A percentile compares a stretch with the other conserved stretches of the same genome.
Conservation (phyloP, 1,140 invertebrate genomes). For the Copidosoma floridanum region DNA sequence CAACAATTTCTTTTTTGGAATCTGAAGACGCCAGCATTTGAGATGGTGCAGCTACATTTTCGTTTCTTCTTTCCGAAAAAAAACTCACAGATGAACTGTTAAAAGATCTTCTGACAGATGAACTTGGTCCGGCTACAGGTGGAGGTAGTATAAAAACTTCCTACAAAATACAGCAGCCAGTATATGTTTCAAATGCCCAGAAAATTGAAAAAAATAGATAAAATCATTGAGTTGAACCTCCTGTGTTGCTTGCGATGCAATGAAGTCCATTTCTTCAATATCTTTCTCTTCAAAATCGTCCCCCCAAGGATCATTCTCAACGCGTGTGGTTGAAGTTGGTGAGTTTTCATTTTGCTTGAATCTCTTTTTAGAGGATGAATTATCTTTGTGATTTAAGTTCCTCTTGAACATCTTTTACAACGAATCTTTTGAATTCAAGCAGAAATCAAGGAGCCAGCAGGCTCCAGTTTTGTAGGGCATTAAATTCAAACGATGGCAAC, state of each 20-base stretch:
- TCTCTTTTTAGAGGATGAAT: no score
- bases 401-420: no score
- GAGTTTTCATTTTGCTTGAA: no score
- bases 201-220: not conserved
- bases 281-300: constrained; percentile 46
- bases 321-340: no score
- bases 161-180: not conserved
- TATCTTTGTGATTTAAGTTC: no score
- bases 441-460: no score
- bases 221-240: constrained; percentile 23
- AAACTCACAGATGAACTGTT: not conserved
- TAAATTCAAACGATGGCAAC: no score
- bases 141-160: not conserved
- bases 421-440: no score
- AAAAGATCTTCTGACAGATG: not conserved
- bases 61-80: not conserved
- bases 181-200: no score
- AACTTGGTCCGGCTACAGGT: not conserved
- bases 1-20: constrained; percentile 12
- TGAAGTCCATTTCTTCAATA: constrained; percentile 46
- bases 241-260: constrained; percentile 43
- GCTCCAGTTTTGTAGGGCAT: no score
- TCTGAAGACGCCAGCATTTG: constrained; percentile 29
- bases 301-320: constrained; percentile 41
- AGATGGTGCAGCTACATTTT: not conserved